These are phyloP conservation scores for Yponomeuta plumbellus DNA, from an alignment of 2,888 invertebrate genomes.

Conservation along the genomic window DNA sequence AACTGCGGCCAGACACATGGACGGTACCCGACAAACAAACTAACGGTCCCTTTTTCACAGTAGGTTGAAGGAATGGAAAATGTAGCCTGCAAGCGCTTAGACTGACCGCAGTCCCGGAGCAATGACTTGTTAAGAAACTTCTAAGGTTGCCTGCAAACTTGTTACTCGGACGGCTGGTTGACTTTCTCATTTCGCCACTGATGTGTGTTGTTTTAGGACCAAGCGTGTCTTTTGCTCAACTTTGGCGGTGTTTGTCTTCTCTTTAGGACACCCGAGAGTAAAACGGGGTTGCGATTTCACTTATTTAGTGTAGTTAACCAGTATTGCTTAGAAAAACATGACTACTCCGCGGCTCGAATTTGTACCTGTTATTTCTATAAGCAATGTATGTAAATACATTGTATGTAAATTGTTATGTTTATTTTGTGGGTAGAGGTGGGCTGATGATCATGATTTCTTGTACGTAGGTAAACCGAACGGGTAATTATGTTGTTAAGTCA, in stretches of 20 bases:
- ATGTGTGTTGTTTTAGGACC: slow-evolving; percentile 4
- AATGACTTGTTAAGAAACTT: slow-evolving; percentile 8
- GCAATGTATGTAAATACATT: not conserved
- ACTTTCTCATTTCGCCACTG: slow-evolving; percentile 11
- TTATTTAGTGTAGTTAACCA: too few species aligned
- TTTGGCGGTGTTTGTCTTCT: slow-evolving; percentile 1
- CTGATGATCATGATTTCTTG: too few species aligned
- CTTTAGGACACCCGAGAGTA: too few species aligned
- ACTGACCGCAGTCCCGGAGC: slow-evolving; percentile 8
- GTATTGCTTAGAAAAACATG: too few species aligned
- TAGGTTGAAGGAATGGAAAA: not conserved
- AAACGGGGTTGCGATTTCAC: too few species aligned
- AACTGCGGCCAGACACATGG: too few species aligned
- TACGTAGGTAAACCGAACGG: too few species aligned
- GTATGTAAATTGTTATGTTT: too few species aligned
- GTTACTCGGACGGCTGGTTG: not conserved
- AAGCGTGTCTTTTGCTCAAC: not conserved
- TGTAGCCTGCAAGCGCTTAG: not conserved
- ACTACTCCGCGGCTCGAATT: not conserved
- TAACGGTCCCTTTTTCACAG: not conserved
- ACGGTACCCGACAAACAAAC: not conserved
- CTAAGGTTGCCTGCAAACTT: slow-evolving; percentile 6
- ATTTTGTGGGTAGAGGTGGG: too few species aligned
- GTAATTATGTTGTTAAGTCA: too few species aligned
- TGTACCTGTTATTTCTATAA: not conserved